A percentile compares a stretch with the other conserved stretches of the same genome.
Evolutionary conservation across 23 tunicate species (phyloP).

Genomic region (Ciona savignyi): DNA sequence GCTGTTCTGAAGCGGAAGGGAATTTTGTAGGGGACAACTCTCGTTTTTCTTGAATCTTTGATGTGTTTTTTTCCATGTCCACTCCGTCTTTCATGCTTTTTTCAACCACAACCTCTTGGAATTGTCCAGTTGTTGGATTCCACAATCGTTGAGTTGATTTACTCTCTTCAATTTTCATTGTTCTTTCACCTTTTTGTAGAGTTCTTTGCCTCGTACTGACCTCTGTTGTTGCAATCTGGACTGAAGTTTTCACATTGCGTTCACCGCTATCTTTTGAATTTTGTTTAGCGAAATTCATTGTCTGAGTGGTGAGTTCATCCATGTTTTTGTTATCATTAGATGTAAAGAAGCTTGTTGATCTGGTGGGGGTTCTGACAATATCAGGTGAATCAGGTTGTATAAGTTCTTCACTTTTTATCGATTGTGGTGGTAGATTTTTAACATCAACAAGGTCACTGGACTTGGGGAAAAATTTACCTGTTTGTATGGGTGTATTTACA

Average conservation of each 20-base stretch:
- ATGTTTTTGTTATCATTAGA: too few relatives aligned
- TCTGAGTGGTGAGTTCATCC: not conserved
- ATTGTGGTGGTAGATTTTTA: not conserved
- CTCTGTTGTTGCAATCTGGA: conserved; percentile 3
- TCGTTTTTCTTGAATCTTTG: too few relatives aligned
- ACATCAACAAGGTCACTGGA: not conserved
- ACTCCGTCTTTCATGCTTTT: not conserved
- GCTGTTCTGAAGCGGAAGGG: too few relatives aligned
- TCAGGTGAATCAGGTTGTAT: not conserved
- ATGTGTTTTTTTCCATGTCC: not conserved
- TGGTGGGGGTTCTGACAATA: not conserved
- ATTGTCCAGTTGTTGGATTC: conserved; percentile 18
- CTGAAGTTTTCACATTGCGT: not conserved
- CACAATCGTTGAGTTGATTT: not conserved
- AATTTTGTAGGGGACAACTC: not conserved
- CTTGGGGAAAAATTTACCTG: not conserved
- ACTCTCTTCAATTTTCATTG: conserved; percentile 3
- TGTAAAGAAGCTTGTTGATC: not conserved
- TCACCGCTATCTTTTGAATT: not conserved
- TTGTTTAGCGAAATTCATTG: not conserved
- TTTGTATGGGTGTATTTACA: not conserved
- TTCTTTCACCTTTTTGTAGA: conserved; percentile 3
- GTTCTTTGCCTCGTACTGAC: not conserved
- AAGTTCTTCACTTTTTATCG: not conserved
- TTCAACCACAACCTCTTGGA: conserved; percentile 12